Conservation (phyloP, 2,113 vertebrate genomes). For the Heptranchias perlo region DNA sequence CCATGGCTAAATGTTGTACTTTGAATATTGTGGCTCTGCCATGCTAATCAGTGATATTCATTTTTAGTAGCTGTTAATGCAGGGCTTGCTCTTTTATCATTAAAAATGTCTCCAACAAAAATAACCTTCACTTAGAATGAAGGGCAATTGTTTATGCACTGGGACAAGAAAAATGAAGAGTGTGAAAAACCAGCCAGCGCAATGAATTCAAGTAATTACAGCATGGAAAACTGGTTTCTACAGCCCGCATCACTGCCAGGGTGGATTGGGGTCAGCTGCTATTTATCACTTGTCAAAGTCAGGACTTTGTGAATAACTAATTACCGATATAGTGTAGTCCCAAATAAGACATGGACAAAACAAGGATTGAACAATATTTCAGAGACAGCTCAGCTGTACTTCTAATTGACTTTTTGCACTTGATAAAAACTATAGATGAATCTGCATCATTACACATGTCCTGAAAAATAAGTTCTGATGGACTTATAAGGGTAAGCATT, state of each 20-base stretch:
- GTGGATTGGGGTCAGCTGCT: slow-evolving; percentile 35
- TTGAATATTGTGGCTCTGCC: neutral
- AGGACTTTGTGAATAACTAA: slow-evolving; percentile 41
- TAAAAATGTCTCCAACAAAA: slow-evolving; percentile 8
- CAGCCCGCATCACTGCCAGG: slow-evolving; percentile 16
- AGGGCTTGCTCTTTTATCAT: neutral
- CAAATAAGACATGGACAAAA: neutral
- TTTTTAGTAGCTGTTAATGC: neutral
- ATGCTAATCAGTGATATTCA: neutral
- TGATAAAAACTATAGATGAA: neutral
- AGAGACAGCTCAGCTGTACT: neutral
- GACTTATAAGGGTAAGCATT: neutral
- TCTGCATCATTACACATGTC: neutral
- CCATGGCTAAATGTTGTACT: neutral
- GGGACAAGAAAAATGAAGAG: neutral
- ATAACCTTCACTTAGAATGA: slow-evolving; percentile 8
- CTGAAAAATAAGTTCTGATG: neutral
- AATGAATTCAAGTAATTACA: slow-evolving; percentile 17
- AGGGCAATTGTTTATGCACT: slow-evolving; percentile 20
- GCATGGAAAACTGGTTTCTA: slow-evolving; percentile 42
- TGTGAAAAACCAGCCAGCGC: neutral
- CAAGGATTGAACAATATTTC: neutral
- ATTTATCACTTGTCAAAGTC: slow-evolving; percentile 41
- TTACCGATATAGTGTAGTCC: neutral
- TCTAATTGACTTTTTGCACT: neutral